phyloP scores from a whole-genome alignment of 2,113 vertebrate species.

The Pandion haliaetus region DNA sequence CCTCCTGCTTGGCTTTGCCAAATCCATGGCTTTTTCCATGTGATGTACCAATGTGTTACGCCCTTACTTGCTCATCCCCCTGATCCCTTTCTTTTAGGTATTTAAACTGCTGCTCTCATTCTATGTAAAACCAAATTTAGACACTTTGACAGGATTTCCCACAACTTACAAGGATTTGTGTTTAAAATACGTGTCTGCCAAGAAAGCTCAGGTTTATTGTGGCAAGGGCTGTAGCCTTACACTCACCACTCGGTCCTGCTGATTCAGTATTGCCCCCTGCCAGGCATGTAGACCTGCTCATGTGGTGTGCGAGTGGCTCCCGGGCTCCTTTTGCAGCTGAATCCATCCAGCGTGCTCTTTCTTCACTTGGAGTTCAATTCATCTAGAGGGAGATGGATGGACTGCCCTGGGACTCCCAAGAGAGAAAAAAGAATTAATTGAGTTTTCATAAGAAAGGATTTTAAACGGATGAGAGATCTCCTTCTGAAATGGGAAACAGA shows the following conservation, averaged over 20 bases:
- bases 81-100: background rate
- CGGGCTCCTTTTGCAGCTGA: background rate
- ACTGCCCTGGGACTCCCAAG: background rate
- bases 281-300: background rate
- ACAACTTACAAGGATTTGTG: background rate
- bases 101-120: background rate
- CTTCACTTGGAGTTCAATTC: background rate
- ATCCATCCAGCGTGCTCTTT: background rate
- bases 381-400: background rate
- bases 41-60: background rate
- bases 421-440: background rate
- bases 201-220: background rate
- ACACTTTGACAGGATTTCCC: background rate
- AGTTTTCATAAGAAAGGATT: background rate
- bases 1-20: background rate
- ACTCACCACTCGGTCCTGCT: background rate
- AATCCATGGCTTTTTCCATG: background rate
- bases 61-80: background rate
- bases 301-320: fast-evolving
- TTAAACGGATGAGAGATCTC: background rate
- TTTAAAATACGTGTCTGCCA: background rate
- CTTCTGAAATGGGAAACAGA: background rate
- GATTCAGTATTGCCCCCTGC: background rate
- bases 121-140: background rate
- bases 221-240: background rate